Evolutionary conservation across 1,140 invertebrate species (phyloP), one percentile per base, ranked within the genome.

Genomic region (Drosophila micromelanica): DNA sequence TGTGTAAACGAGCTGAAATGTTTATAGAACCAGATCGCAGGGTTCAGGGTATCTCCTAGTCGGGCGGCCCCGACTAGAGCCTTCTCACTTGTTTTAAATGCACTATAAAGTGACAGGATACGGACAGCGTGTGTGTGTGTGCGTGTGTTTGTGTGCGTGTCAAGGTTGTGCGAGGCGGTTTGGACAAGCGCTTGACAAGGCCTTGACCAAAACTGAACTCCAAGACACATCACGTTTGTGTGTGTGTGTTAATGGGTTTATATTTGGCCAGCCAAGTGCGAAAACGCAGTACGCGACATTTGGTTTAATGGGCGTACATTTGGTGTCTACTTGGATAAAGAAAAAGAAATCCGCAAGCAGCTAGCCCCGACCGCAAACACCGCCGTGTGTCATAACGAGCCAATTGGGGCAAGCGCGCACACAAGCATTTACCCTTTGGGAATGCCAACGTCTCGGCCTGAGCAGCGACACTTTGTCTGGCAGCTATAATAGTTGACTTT

Each of bases 11-110:
- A n/a, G n/a, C n/a, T n/a, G n/a, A n/a, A n/a, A n/a, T n/a, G n/a
- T n/a, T n/a, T n/a, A n/a, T n/a, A n/a, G n/a, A n/a, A n/a, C n/a
- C n/a, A n/a, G n/a, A n/a, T n/a, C n/a, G n/a, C n/a, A n/a, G n/a
- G n/a, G n/a, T n/a, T n/a, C n/a, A n/a, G n/a, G n/a, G n/a, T n/a
- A n/a, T n/a, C n/a, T n/a, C n/a, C n/a, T n/a, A n/a, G n/a, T n/a
- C n/a, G n/a, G n/a, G n/a, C n/a, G n/a, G n/a, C n/a, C n/a, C n/a
- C n/a, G n/a, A n/a, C n/a, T n/a, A n/a, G n/a, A n/a, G n/a, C n/a
- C n/a, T n/a, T n/a, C n/a, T n/a, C n/a, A n/a, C n/a, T 80, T 86
- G 80, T 85, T 86, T 84, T 80, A 73, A 82, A 82, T 70, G 67
- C 76, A 40, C 37, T 35, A 48, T 17, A 38, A 32, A 57, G 38